Evolutionary conservation across 2,797 vertebrate genomes (phyloP), one percentile per base, ranked within the genome.

Genomic region (Myiotriccus ornatus): DNA sequence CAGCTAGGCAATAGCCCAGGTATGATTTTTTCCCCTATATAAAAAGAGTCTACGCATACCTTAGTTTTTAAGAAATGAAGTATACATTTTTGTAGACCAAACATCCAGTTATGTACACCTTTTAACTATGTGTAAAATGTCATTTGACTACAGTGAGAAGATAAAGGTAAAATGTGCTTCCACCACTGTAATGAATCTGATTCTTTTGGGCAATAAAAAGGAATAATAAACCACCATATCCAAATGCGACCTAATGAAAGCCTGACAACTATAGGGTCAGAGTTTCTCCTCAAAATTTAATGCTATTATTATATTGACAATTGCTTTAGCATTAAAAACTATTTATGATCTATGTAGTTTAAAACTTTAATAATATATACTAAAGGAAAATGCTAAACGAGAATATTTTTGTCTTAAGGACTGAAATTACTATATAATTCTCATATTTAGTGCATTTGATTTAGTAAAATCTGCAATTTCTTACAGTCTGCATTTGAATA

Each of bases 131-230:
- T 37, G 8, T 53, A 37, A 80, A 35, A 47, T 32, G 8, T 32
- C 2, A 75, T 65, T 67, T 67, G 39, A 52, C 50, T 82, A 39
- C 30, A 73, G 15, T 47, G 39, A 47, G 27, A 91, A 91, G 7
- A 63, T 25, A 85, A 71, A 57, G 20, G 21, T 28, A 79, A 71
- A 69, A 44, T 24, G 10, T 64, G 30, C 10, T 90, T 62, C 34
- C 27, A 59, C 9, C 1, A 0, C 4, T 85, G 22, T 39, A 35
- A 88, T 0, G 0, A 53, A 57, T 84, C 24, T 34, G 24, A 67
- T 59, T 74, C 11, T 80, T 75, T 12, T 49, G 24, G 19, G 8
- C 1, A 12, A 77, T n/a, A 56, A 80, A 89, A 84, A 63, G 10
- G 18, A 67, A 18, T 39, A 67, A 53, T 50, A 82, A 74, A 83